A percentile compares a stretch with the other conserved stretches of the same genome.
Conservation (phyloP, 2,888 invertebrate species). For the Abscondita cerata region DNA sequence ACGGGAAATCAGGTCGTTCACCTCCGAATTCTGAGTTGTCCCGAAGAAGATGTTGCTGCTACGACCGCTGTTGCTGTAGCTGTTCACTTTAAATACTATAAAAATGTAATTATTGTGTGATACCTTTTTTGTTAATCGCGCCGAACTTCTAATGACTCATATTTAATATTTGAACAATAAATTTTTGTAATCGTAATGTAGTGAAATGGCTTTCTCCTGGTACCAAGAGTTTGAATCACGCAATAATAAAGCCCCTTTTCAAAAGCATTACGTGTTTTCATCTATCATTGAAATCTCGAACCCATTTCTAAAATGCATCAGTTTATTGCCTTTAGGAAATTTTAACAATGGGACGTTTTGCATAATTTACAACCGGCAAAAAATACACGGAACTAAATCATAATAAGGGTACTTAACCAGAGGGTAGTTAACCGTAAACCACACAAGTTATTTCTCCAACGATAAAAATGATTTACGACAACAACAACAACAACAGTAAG, state of each 20-base stretch:
- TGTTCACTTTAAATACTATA: slow-evolving; percentile 32
- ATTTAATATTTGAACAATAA: background rate
- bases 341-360: background rate
- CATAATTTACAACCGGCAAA: background rate
- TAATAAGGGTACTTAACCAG: slow-evolving; percentile 30
- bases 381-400: slow-evolving; percentile 18
- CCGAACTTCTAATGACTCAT: background rate
- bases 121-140: background rate
- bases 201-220: slow-evolving; percentile 47
- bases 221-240: background rate
- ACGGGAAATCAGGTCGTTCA: slow-evolving; percentile 56
- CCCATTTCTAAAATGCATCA: background rate
- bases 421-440: slow-evolving; percentile 49
- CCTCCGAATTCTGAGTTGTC: slow-evolving; percentile 55
- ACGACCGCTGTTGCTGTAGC: slow-evolving; percentile 43
- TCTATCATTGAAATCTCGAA: slow-evolving; percentile 16
- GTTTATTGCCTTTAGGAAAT: background rate
- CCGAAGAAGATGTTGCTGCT: slow-evolving; percentile 41
- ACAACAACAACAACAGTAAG: slow-evolving; percentile 40
- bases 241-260: too few relatives aligned
- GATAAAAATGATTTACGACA: slow-evolving; percentile 38
- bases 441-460: slow-evolving; percentile 36
- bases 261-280: background rate
- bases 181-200: slow-evolving; percentile 9
- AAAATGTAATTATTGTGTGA: slow-evolving; percentile 14